phyloP scores from a whole-genome alignment of 2,113 vertebrate species.

The Sphaerodactylus townsendi region DNA sequence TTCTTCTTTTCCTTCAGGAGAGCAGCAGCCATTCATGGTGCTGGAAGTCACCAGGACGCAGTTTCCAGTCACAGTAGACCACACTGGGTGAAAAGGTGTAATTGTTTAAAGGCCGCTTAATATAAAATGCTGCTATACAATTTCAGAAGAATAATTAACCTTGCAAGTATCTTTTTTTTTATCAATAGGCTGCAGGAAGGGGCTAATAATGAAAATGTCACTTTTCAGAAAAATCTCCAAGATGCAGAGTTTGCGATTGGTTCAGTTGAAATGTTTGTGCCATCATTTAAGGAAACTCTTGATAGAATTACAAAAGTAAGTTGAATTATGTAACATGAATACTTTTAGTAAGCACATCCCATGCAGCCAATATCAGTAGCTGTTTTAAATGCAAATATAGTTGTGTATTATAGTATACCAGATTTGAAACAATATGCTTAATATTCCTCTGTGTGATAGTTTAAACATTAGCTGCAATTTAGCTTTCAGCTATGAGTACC shows the following conservation, averaged over 20 bases:
- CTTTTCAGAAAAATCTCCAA: conserved; percentile 68
- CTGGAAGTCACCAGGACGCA: too few species aligned
- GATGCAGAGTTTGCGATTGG: conserved; percentile 74
- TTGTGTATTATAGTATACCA: not conserved
- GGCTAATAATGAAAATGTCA: conserved; percentile 24
- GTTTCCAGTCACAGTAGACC: too few species aligned
- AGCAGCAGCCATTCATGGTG: too few species aligned
- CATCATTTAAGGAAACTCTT: conserved; percentile 77
- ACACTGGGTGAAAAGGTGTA: too few species aligned
- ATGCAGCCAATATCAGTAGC: not conserved
- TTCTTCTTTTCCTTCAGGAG: too few species aligned
- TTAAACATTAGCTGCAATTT: not conserved
- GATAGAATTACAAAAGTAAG: conserved; percentile 71
- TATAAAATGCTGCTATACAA: not conserved
- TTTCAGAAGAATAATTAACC: not conserved
- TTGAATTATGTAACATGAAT: not conserved
- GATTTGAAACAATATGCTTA: not conserved
- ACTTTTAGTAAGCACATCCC: not conserved
- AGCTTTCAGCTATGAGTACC: not conserved
- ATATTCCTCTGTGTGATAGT: not conserved
- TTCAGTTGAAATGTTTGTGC: conserved; percentile 76
- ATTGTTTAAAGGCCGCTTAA: too few species aligned
- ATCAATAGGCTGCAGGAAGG: conserved; percentile 52
- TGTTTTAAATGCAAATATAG: not conserved
- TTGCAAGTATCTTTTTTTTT: not conserved